These are phyloP conservation scores for Oopsacas minuta DNA, from an alignment of 37 sponge, comb jelly and placozoan genomes.

Conservation along the genomic window DNA sequence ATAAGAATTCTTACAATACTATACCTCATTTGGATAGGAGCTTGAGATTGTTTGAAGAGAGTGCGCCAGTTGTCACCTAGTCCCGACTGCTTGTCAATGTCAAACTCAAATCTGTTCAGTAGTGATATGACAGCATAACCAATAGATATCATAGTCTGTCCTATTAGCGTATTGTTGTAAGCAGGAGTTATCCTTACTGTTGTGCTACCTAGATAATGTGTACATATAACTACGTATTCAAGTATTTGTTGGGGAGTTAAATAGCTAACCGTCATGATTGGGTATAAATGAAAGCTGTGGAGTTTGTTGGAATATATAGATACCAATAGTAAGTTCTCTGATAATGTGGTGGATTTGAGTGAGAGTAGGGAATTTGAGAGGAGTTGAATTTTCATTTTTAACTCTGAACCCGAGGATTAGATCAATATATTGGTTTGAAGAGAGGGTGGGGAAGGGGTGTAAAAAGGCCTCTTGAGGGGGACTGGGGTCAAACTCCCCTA, in stretches of 20 bases:
- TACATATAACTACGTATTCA: background rate
- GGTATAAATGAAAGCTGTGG: constrained; percentile 44
- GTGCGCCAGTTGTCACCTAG: constrained; percentile 41
- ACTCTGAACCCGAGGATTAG: constrained; percentile 8
- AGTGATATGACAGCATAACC: constrained; percentile 43
- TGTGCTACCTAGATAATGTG: constrained; percentile 21
- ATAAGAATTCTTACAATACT: too few relatives aligned
- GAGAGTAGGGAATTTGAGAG: constrained; percentile 8
- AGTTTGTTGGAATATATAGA: constrained; percentile 70
- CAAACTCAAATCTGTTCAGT: constrained; percentile 47
- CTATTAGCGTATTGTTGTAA: constrained; percentile 60
- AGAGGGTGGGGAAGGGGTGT: background rate
- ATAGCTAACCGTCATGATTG: constrained; percentile 36
- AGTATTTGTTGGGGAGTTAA: background rate
- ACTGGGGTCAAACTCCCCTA: constrained; percentile 12
- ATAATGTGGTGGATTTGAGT: constrained; percentile 54
- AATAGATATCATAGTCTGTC: constrained; percentile 38
- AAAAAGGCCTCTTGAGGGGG: background rate
- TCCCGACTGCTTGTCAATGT: constrained; percentile 34
- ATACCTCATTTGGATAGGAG: background rate
- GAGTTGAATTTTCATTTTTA: background rate
- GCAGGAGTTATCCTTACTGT: constrained; percentile 44
- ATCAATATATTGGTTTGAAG: background rate
- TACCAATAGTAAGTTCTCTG: constrained; percentile 58
- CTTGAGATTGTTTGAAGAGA: constrained; percentile 18